Conservation (phyloP, 2,888 invertebrate species). For the Lycocerus yunnanus region DNA sequence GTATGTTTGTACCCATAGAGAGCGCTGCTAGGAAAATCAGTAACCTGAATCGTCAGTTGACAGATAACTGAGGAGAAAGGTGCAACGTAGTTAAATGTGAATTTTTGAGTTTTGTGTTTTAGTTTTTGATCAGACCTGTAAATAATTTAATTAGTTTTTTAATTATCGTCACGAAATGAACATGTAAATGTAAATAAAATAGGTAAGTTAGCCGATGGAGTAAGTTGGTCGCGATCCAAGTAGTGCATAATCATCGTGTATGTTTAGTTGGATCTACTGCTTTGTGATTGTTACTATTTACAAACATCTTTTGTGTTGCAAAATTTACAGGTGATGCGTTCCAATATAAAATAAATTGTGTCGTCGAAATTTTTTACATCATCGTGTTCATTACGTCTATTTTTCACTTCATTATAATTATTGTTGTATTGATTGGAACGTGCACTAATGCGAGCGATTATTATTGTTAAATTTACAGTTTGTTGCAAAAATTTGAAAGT, state of each 20-base stretch:
- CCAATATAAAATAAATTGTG: background rate
- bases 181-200: constrained; percentile 39
- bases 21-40: constrained; percentile 12
- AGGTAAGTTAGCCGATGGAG: constrained; percentile 31
- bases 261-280: constrained; percentile 37
- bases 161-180: constrained; percentile 35
- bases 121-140: constrained; percentile 33
- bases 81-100: constrained; percentile 48
- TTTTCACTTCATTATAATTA: background rate
- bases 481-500: background rate
- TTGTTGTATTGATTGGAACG: background rate
- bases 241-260: constrained; percentile 23
- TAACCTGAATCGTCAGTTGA: constrained; percentile 15
- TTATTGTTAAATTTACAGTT: background rate
- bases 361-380: background rate
- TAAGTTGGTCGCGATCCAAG: constrained; percentile 20
- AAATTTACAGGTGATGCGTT: background rate
- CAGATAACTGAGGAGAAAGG: constrained; percentile 20
- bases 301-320: constrained; percentile 12
- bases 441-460: background rate
- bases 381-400: background rate
- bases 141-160: constrained; percentile 1
- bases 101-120: constrained; percentile 34
- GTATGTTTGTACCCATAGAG: background rate
- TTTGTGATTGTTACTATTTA: constrained; percentile 36